Evolutionary conservation across 2,113 vertebrate genomes (phyloP).

Genomic region (Austrofundulus limnaeus): DNA sequence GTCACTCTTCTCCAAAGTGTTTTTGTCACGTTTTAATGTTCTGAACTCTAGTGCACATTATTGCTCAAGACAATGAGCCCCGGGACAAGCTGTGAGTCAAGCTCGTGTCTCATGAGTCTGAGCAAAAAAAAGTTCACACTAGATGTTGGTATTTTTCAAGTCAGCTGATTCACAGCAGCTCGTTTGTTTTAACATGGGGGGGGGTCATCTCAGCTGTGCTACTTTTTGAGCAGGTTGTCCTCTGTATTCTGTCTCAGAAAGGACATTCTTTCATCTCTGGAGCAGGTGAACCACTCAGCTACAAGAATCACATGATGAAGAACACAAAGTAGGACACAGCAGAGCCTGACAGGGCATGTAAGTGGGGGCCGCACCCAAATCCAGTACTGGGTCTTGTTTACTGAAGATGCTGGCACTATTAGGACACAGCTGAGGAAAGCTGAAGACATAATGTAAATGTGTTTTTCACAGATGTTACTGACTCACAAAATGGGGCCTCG

Average conservation of each 20-base stretch:
- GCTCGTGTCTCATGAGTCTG: not conserved
- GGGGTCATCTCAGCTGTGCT: not conserved
- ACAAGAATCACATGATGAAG: slow-evolving; percentile 19
- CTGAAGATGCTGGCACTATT: no score
- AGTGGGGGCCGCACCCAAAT: no score
- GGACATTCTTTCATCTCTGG: slow-evolving; percentile 8
- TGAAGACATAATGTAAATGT: no score
- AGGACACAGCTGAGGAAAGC: no score
- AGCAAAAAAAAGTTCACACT: slow-evolving; percentile 48
- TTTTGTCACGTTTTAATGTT: no score
- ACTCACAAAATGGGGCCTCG: no score
- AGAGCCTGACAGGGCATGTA: slow-evolving; percentile 13
- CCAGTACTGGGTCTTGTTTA: no score
- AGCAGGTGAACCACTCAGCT: not conserved
- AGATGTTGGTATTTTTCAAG: slow-evolving; percentile 54
- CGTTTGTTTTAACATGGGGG: slow-evolving; percentile 45
- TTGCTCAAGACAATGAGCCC: not conserved
- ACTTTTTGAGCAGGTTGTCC: not conserved
- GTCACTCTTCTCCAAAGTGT: not conserved
- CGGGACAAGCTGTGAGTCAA: not conserved
- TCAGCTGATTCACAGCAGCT: slow-evolving; percentile 61
- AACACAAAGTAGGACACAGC: not conserved
- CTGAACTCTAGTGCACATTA: not conserved
- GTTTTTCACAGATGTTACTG: no score
- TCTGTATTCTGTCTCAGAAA: slow-evolving; percentile 6